Percentiles rank a stretch among this genome's conserved stretches.
phyloP scores from a whole-genome alignment of 35 echinoderm and acorn worm genomes.

The Antedon bifida region DNA sequence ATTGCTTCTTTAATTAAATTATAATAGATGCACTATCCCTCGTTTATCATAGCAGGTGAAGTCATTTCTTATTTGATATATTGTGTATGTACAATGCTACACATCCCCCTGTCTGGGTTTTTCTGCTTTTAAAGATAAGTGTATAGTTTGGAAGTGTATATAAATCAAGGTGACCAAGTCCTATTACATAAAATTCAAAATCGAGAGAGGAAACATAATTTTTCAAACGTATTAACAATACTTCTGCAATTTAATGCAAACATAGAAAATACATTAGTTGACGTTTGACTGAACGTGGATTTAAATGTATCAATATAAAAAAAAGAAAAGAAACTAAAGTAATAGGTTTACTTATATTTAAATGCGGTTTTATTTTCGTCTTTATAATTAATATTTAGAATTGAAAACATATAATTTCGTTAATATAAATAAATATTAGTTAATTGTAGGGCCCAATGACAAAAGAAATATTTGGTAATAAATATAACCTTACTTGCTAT shows the following conservation, averaged over 20 bases:
- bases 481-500: too few relatives aligned
- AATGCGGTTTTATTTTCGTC: too few relatives aligned
- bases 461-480: too few relatives aligned
- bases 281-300: not conserved
- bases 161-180: not conserved
- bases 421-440: too few relatives aligned
- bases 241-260: not conserved
- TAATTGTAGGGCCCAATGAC: too few relatives aligned
- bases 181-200: not conserved
- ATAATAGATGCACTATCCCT: too few relatives aligned
- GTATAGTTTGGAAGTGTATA: not conserved
- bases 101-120: not conserved
- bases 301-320: not conserved
- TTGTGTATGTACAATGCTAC: not conserved
- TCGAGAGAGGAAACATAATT: not conserved
- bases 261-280: not conserved
- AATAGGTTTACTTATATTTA: not conserved
- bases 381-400: too few relatives aligned
- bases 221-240: not conserved
- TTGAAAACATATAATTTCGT: too few relatives aligned
- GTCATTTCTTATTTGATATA: too few relatives aligned
- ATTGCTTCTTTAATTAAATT: too few relatives aligned
- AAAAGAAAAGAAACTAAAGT: too few relatives aligned
- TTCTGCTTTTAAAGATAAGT: not conserved
- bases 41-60: too few relatives aligned